Base-by-base conservation (phyloP, 1,140 invertebrate genomes). In the Metopolophium dirhodum region DNA sequence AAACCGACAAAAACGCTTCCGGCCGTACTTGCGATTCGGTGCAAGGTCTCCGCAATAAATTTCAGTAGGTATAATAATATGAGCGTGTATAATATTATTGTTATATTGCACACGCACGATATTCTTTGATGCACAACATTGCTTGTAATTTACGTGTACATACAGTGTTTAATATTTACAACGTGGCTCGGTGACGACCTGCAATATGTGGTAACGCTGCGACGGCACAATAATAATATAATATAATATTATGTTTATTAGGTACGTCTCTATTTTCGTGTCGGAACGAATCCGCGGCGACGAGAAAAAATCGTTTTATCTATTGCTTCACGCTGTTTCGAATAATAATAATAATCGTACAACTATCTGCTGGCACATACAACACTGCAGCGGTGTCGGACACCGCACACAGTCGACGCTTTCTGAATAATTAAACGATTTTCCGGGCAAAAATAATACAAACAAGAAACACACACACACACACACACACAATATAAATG, bases 391-490 rank as follows among this genome's bases (percentile, higher is more conserved):
- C 61, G 61, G 61, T 68, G 30, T 77, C 30, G 4, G 30, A 68
- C 30, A 68, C 61, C 30, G 20, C 18, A 22, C 51, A 68, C 30
- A n/a, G 61, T 14, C 61, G 61, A 77, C 61, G 61, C 61, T 77
- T n/a, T 77, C 61, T 77, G 61, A 77, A 77, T 77, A 77, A 77
- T 77, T 77, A 77, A 77, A 77, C 61, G 61, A 77, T 77, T 77
- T 77, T 77, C 14, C 30, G 61, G n/a, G n/a, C 61, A 14, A 68
- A 68, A 68, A 68, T 68, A n/a, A n/a, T 68, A 68, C 4, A 68
- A n/a, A 68, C 61, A 18, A 68, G 30, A 68, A 68, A 68, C 61
- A 68, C 30, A 1, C 2, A 57, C 57, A 30, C 57, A 2, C 54
- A 26, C 7, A 57, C 54, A 26, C 57, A 61, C 26, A 26, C 7